Percentiles rank a stretch among this genome's conserved stretches.
These are phyloP conservation scores for Rhyacichthys aspro DNA, from an alignment of 2,797 vertebrate genomes.

Conservation along the genomic window DNA sequence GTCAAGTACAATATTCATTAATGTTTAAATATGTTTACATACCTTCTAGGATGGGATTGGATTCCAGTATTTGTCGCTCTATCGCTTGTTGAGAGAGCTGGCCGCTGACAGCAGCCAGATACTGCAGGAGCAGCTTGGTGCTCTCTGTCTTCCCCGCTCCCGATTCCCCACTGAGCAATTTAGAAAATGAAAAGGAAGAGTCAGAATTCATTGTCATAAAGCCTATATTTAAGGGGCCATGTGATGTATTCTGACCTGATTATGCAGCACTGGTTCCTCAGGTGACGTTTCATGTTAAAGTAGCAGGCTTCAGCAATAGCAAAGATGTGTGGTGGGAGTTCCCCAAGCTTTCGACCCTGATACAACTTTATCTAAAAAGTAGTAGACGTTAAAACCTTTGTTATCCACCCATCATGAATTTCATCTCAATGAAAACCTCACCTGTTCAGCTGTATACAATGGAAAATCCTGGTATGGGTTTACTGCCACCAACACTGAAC, in stretches of 20 bases:
- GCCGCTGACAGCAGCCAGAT: constrained; percentile 90
- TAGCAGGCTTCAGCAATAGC: constrained; percentile 91
- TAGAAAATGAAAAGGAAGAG: neutral
- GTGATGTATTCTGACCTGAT: constrained; percentile 81
- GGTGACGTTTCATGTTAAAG: constrained; percentile 86
- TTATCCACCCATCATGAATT: neutral
- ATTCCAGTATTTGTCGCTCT: constrained; percentile 93
- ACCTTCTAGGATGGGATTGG: constrained; percentile 96
- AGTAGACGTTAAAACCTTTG: neutral
- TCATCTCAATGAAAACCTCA: constrained; percentile 17
- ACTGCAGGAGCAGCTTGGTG: constrained; percentile 93
- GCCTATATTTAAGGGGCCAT: no score
- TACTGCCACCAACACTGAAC: constrained; percentile 91
- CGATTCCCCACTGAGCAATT: constrained; percentile 87
- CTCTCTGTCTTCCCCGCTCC: constrained; percentile 97
- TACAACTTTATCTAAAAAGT: constrained; percentile 79
- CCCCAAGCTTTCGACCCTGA: constrained; percentile 82
- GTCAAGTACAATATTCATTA: neutral
- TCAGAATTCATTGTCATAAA: neutral
- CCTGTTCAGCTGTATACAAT: constrained; percentile 85
- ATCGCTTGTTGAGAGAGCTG: constrained; percentile 85
- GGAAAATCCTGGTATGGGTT: constrained; percentile 91
- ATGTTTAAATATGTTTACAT: constrained; percentile 13
- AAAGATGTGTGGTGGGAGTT: constrained; percentile 91
- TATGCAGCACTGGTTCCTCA: constrained; percentile 88